A percentile compares a stretch with the other conserved stretches of the same genome.
Conservation (phyloP, 2,888 invertebrate genomes). For the Acleris literana region DNA sequence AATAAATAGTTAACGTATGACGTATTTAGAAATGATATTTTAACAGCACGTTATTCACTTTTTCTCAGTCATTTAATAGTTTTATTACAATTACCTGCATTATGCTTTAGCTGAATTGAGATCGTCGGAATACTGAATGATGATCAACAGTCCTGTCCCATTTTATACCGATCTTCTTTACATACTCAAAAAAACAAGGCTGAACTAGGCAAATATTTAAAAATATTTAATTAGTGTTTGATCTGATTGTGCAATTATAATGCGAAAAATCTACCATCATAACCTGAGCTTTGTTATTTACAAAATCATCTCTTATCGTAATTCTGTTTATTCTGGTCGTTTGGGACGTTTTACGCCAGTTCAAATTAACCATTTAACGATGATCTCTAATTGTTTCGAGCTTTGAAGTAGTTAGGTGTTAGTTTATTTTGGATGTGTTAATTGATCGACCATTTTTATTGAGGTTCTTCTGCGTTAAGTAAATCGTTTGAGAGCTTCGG, state of each 20-base stretch:
- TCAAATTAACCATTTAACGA: background rate
- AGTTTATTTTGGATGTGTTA: background rate
- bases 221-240: slow-evolving; percentile 44
- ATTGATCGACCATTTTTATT: background rate
- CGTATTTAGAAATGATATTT: background rate
- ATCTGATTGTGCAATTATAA: slow-evolving; percentile 45
- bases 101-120: slow-evolving; percentile 52
- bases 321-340: slow-evolving; percentile 12
- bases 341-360: background rate
- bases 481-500: background rate
- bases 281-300: background rate
- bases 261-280: slow-evolving; percentile 37
- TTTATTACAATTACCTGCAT: slow-evolving; percentile 63
- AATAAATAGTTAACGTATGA: background rate
- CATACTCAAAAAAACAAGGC: slow-evolving; percentile 53
- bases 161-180: slow-evolving; percentile 57
- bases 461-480: no score
- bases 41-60: background rate
- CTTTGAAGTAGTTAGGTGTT: background rate
- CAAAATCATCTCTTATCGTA: background rate
- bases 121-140: slow-evolving; percentile 64
- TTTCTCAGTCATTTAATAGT: slow-evolving; percentile 9
- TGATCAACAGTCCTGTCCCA: slow-evolving; percentile 41
- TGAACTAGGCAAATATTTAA: slow-evolving; percentile 48
- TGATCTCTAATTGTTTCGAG: background rate